phyloP scores from a whole-genome alignment of 2,888 invertebrate species.

The Ophonus ardosiacus region DNA sequence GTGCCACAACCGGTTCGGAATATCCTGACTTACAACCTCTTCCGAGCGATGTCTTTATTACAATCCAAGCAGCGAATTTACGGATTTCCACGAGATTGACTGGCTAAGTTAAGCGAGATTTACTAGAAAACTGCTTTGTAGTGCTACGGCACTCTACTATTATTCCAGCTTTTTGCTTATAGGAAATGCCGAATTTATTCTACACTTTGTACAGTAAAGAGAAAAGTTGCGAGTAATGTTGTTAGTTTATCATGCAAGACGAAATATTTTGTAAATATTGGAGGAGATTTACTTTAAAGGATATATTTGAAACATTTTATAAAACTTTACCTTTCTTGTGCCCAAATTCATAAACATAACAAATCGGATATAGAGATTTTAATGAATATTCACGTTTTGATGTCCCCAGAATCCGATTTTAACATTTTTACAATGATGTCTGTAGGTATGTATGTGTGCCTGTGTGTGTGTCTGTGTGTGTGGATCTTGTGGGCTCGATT shows the following conservation, averaged over 20 bases:
- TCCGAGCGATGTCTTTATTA: conserved; percentile 6
- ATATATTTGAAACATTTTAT: background rate
- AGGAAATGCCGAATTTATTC: background rate
- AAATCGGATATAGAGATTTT: too few species aligned
- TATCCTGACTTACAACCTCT: conserved; percentile 28
- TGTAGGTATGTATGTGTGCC: too few species aligned
- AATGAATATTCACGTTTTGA: too few species aligned
- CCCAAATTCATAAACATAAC: too few species aligned
- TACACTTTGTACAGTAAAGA: background rate
- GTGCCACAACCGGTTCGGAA: background rate
- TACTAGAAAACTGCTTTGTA: conserved; percentile 28
- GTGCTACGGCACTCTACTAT: background rate
- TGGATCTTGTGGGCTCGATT: too few species aligned
- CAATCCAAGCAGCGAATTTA: conserved; percentile 18
- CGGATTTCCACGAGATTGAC: conserved; percentile 29
- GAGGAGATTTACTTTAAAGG: background rate
- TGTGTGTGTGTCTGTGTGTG: too few species aligned
- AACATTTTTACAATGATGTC: too few species aligned
- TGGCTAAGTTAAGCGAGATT: conserved; percentile 20
- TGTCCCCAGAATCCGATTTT: too few species aligned
- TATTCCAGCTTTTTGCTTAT: background rate
- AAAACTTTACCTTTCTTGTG: too few species aligned
- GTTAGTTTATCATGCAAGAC: background rate
- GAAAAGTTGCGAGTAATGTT: background rate
- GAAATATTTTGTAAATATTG: background rate